These are phyloP conservation scores for Hydrophis major DNA, from an alignment of 2,797 vertebrate genomes.

Conservation along the genomic window DNA sequence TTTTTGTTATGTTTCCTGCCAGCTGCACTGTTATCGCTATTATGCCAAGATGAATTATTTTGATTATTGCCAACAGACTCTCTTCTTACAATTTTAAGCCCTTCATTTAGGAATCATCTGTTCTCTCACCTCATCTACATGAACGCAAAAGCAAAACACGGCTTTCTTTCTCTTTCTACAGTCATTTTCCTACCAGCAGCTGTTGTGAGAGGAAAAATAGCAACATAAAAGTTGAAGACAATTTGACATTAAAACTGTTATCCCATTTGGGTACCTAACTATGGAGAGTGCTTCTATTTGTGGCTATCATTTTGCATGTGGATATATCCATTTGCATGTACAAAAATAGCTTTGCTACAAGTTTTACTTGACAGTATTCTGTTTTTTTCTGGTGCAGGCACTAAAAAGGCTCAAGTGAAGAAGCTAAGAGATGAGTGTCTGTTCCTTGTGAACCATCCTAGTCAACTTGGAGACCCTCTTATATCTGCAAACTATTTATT, in stretches of 20 bases:
- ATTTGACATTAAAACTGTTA: slow-evolving; percentile 46
- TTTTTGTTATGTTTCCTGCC: slow-evolving; percentile 45
- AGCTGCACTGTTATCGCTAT: slow-evolving; percentile 60
- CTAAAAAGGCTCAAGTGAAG: background rate
- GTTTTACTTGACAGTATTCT: slow-evolving; percentile 37
- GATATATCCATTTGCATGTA: slow-evolving; percentile 5
- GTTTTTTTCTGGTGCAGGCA: background rate
- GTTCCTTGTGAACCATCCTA: background rate
- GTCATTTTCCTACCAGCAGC: slow-evolving; percentile 54
- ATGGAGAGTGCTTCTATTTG: slow-evolving; percentile 43
- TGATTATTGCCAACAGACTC: slow-evolving; percentile 66
- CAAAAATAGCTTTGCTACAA: slow-evolving; percentile 20
- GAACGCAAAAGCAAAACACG: slow-evolving; percentile 52
- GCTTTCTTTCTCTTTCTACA: slow-evolving; percentile 28
- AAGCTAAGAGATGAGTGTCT: background rate
- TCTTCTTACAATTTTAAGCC: slow-evolving; percentile 62
- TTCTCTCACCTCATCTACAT: slow-evolving; percentile 60
- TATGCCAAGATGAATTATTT: slow-evolving; percentile 67
- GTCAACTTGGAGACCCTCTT: background rate
- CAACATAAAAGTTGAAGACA: slow-evolving; percentile 45
- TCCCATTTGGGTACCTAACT: slow-evolving; percentile 26
- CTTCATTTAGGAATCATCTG: slow-evolving; percentile 60
- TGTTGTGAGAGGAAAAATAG: slow-evolving; percentile 43
- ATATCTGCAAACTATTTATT: background rate
- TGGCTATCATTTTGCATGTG: slow-evolving; percentile 40